phyloP scores from a whole-genome alignment of 2,797 vertebrate species.

The Melanotaenia boesemani region DNA sequence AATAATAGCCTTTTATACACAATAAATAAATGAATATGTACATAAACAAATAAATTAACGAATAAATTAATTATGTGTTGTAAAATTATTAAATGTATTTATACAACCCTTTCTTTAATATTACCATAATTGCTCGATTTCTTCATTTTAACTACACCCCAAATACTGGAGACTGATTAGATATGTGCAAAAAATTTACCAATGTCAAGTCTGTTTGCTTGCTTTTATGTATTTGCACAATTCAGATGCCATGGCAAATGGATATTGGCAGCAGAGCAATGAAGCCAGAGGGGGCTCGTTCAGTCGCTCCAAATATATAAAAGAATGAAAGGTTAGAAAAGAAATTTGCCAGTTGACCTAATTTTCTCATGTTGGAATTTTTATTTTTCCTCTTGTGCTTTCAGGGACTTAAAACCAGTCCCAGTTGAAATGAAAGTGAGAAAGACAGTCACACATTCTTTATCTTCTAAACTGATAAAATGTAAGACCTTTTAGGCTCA shows the following conservation, averaged over 20 bases:
- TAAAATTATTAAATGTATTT: no score
- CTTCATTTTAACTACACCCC: not conserved
- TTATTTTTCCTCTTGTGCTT: not conserved
- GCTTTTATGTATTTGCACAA: slow-evolving; percentile 3
- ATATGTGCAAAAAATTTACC: slow-evolving; percentile 11
- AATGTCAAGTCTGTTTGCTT: slow-evolving; percentile 4
- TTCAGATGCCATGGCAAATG: slow-evolving; percentile 14
- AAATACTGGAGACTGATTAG: not conserved
- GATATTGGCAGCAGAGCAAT: slow-evolving; percentile 7
- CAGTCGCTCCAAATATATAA: not conserved
- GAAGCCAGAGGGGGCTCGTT: not conserved
- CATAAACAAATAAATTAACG: not conserved
- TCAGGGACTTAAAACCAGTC: not conserved
- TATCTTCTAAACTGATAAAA: not conserved
- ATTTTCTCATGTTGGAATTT: slow-evolving; percentile 23
- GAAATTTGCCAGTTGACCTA: slow-evolving; percentile 26
- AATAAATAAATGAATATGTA: slow-evolving; percentile 41
- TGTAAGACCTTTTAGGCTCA: not conserved
- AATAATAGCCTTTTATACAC: no score
- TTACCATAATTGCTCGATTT: not conserved
- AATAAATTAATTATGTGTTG: not conserved
- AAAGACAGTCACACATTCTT: slow-evolving; percentile 4
- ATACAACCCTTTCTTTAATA: no score
- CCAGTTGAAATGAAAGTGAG: not conserved
- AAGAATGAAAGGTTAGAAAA: slow-evolving; percentile 2